phyloP scores from a whole-genome alignment of 92 coral and sea anemone species.

The Pocillopora meandrina region DNA sequence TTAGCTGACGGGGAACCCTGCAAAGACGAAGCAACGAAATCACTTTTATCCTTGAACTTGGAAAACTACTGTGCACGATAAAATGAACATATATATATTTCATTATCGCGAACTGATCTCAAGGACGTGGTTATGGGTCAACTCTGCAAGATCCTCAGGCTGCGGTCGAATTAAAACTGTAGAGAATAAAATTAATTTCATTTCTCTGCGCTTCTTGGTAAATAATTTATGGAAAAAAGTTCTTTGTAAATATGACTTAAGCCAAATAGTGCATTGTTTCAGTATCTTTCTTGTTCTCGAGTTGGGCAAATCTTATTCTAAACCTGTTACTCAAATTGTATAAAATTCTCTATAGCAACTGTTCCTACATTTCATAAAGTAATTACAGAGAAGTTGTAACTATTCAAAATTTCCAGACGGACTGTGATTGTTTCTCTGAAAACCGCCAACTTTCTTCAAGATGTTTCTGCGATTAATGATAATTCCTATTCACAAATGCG shows the following conservation, averaged over 20 bases:
- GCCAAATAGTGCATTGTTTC: conserved; percentile 3
- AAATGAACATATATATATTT: not conserved
- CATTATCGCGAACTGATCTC: not conserved
- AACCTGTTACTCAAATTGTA: not conserved
- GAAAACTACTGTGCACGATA: not conserved
- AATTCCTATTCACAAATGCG: not conserved
- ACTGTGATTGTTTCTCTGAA: not conserved
- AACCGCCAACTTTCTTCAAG: not conserved
- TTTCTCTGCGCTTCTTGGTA: conserved; percentile 13
- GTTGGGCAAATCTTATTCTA: not conserved
- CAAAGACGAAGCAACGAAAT: not conserved
- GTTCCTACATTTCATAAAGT: not conserved
- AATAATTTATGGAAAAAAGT: conserved; percentile 27
- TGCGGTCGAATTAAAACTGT: conserved; percentile 11
- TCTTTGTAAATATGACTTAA: conserved; percentile 7
- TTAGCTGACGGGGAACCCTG: conserved; percentile 23
- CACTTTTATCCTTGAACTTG: not conserved
- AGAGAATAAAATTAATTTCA: not conserved
- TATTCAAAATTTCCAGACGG: conserved; percentile 4
- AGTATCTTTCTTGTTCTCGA: not conserved
- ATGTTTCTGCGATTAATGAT: not conserved
- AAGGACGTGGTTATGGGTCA: not conserved
- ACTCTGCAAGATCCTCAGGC: conserved; percentile 5
- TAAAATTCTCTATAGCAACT: not conserved
- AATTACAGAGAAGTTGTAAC: not conserved